Conservation (phyloP, 2,888 invertebrate genomes). For the Arge pagana region DNA sequence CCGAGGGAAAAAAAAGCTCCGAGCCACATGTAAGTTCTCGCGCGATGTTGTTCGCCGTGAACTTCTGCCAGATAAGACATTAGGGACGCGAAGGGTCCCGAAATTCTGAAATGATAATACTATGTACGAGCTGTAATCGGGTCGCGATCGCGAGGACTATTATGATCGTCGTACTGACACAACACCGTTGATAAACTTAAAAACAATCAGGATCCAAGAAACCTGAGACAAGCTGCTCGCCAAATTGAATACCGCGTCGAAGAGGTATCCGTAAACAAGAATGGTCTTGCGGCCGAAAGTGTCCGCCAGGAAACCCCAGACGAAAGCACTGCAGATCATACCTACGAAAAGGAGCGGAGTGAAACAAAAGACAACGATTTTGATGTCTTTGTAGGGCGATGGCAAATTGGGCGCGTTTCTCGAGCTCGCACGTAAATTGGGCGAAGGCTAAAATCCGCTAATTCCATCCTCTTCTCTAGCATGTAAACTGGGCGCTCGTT, state of each 20-base stretch:
- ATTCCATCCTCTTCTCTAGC: too few relatives aligned
- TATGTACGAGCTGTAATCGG: background rate
- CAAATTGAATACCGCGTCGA: slow-evolving; percentile 44
- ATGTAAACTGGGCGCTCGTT: too few relatives aligned
- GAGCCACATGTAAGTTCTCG: slow-evolving; percentile 52
- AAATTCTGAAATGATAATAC: slow-evolving; percentile 42
- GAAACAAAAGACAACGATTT: background rate
- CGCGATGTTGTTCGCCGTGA: slow-evolving; percentile 46
- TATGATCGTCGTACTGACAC: slow-evolving; percentile 42
- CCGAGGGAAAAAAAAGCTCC: slow-evolving; percentile 51
- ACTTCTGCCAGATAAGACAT: slow-evolving; percentile 53
- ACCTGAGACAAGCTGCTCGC: slow-evolving; percentile 47
- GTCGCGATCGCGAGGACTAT: background rate
- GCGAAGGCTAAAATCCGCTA: too few relatives aligned
- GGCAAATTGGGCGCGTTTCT: too few relatives aligned
- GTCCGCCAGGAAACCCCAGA: slow-evolving; percentile 60
- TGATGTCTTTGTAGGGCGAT: too few relatives aligned
- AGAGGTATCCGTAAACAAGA: slow-evolving; percentile 49
- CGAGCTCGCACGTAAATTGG: too few relatives aligned
- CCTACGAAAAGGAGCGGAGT: slow-evolving; percentile 45
- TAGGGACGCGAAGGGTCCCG: slow-evolving; percentile 51
- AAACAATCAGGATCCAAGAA: slow-evolving; percentile 50
- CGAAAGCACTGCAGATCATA: slow-evolving; percentile 60
- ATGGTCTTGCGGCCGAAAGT: slow-evolving; percentile 50
- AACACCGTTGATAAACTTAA: slow-evolving; percentile 51